Evolutionary conservation across 2,888 invertebrate genomes (phyloP).

Genomic region (Synanthedon myopaeformis): DNA sequence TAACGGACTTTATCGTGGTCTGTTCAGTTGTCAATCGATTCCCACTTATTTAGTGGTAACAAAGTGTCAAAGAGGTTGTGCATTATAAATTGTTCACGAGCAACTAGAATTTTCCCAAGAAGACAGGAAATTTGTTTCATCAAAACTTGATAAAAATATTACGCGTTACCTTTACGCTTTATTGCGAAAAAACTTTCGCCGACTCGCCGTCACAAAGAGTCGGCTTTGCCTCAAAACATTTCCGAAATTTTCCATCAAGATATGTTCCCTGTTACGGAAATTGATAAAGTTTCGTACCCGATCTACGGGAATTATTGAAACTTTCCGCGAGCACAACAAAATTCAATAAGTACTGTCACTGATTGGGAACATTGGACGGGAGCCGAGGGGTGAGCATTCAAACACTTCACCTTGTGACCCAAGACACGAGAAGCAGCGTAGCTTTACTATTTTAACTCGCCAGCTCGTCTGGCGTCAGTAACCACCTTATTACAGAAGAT

Average conservation of each 20-base stretch:
- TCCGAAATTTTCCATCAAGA: constrained; percentile 32
- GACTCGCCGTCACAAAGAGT: background rate
- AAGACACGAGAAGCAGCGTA: background rate
- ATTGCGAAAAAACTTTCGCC: background rate
- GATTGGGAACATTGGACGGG: constrained; percentile 37
- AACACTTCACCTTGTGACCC: background rate
- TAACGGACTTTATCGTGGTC: too few species aligned
- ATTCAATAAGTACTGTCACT: constrained; percentile 67
- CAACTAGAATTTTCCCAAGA: background rate
- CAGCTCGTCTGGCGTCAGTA: background rate
- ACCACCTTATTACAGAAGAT: background rate
- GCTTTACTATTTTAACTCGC: too few species aligned
- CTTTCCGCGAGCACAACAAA: constrained; percentile 61
- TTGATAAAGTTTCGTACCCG: constrained; percentile 59
- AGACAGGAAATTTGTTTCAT: background rate
- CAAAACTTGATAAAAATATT: background rate
- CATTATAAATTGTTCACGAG: background rate
- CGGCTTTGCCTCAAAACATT: constrained; percentile 5
- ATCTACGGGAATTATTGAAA: constrained; percentile 59
- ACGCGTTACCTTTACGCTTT: background rate
- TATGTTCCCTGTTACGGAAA: constrained; percentile 56
- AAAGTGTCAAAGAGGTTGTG: too few species aligned
- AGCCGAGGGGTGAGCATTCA: constrained; percentile 2
- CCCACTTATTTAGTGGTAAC: too few species aligned
- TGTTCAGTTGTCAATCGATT: too few species aligned